Evolutionary conservation across 2,888 invertebrate genomes (phyloP).

Genomic region (Arenicola marina): DNA sequence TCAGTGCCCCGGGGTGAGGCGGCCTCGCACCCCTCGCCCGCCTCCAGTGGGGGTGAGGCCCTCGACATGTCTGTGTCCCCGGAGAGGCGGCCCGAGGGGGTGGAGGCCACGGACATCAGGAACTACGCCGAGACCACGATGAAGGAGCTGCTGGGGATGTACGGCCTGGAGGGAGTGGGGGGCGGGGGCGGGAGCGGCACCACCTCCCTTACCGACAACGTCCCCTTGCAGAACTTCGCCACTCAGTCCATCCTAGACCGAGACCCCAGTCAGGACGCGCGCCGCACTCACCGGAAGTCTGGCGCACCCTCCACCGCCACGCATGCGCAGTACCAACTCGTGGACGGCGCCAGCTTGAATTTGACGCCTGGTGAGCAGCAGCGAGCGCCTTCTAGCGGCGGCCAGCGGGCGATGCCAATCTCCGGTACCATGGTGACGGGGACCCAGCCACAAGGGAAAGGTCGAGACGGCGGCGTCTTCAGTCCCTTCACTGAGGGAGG

Average conservation of each 20-base stretch:
- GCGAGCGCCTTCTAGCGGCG: too few species aligned
- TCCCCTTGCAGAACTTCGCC: not conserved
- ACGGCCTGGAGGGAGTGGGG: constrained; percentile 75
- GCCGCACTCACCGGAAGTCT: too few species aligned
- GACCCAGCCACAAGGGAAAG: too few species aligned
- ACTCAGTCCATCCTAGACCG: not conserved
- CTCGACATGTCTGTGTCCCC: not conserved
- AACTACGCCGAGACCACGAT: constrained; percentile 81
- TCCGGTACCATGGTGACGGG: too few species aligned
- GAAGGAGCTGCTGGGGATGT: constrained; percentile 77
- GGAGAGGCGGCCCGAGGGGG: not conserved
- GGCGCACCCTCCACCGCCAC: too few species aligned
- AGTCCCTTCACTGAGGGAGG: too few species aligned
- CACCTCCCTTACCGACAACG: not conserved
- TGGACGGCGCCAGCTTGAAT: too few species aligned
- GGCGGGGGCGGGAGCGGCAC: too few species aligned
- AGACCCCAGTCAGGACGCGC: not conserved
- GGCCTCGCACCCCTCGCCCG: not conserved
- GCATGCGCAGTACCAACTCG: too few species aligned
- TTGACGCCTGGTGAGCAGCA: too few species aligned
- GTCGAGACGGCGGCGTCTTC: too few species aligned
- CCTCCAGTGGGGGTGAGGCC: not conserved
- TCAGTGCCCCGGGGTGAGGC: not conserved
- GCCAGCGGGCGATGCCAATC: too few species aligned
- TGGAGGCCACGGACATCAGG: constrained; percentile 70